These are phyloP conservation scores for Prenolepis imparis DNA, from an alignment of 2,888 invertebrate species.

Conservation along the genomic window DNA sequence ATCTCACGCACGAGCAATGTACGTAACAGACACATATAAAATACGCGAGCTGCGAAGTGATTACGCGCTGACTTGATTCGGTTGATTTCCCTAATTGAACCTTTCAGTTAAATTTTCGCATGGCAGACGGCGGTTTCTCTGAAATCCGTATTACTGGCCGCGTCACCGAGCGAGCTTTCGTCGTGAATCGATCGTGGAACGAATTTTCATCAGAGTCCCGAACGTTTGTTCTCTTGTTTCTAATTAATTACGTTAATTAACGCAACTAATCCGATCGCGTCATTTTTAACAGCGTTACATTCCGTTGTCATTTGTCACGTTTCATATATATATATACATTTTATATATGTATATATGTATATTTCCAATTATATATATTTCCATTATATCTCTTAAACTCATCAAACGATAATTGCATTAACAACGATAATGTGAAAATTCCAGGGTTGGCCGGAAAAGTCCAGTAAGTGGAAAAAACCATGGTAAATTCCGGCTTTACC, in stretches of 20 bases:
- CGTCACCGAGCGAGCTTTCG: constrained; percentile 26
- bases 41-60: background rate
- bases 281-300: constrained; percentile 39
- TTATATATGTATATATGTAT: background rate
- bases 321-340: background rate
- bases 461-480: no score
- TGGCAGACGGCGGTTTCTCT: constrained; percentile 25
- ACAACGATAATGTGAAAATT: background rate
- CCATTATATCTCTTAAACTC: background rate
- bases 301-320: constrained; percentile 43
- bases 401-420: background rate
- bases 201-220: constrained; percentile 2
- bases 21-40: background rate
- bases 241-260: constrained; percentile 82
- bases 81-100: constrained; percentile 42
- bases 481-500: no score
- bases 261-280: constrained; percentile 75
- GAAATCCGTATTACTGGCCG: background rate
- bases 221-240: constrained; percentile 56
- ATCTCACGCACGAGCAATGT: constrained; percentile 12
- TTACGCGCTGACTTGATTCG: constrained; percentile 23
- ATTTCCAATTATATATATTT: no score
- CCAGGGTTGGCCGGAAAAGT: no score
- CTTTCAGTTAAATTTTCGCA: constrained; percentile 28
- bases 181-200: constrained; percentile 29